Conservation (phyloP, 2,113 vertebrate genomes). For the Solenodon paradoxus region DNA sequence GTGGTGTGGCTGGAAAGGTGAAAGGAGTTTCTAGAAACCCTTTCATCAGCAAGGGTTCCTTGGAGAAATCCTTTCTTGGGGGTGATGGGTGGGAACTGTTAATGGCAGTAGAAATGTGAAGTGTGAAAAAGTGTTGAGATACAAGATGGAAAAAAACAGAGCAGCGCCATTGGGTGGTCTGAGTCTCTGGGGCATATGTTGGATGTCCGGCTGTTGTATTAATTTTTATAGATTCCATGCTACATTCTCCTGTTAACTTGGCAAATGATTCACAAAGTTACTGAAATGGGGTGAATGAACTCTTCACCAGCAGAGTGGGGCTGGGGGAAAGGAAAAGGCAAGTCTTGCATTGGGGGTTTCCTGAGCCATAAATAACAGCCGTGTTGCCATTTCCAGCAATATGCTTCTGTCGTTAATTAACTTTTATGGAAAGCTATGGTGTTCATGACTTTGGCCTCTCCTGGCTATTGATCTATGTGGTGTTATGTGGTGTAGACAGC, state of each 20-base stretch:
- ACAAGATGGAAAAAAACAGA: not conserved
- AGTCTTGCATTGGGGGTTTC: constrained; percentile 58
- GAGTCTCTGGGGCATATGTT: not conserved
- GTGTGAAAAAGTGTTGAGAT: constrained; percentile 46
- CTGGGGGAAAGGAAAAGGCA: constrained; percentile 20
- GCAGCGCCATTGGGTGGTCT: constrained; percentile 46
- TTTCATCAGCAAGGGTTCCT: constrained; percentile 13
- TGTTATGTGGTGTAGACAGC: constrained; percentile 73
- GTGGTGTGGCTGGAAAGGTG: not conserved
- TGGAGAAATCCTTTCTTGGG: constrained; percentile 1
- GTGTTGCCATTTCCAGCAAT: constrained; percentile 56
- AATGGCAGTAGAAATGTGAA: constrained; percentile 43
- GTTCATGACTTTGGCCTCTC: constrained; percentile 71
- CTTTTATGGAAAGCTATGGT: constrained; percentile 77
- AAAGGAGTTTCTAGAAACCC: not conserved
- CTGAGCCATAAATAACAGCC: constrained; percentile 60
- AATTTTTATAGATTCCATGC: constrained; percentile 50
- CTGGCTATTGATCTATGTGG: constrained; percentile 72
- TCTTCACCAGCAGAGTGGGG: not conserved
- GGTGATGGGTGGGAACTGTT: constrained; percentile 23
- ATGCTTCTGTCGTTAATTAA: constrained; percentile 74
- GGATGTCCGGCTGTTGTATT: constrained; percentile 23
- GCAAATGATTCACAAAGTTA: constrained; percentile 46
- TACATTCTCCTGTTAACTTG: constrained; percentile 50
- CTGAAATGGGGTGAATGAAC: constrained; percentile 20